Evolutionary conservation across 2,113 vertebrate species (phyloP), one percentile per base, ranked within the genome.

Genomic region (Apus apus): DNA sequence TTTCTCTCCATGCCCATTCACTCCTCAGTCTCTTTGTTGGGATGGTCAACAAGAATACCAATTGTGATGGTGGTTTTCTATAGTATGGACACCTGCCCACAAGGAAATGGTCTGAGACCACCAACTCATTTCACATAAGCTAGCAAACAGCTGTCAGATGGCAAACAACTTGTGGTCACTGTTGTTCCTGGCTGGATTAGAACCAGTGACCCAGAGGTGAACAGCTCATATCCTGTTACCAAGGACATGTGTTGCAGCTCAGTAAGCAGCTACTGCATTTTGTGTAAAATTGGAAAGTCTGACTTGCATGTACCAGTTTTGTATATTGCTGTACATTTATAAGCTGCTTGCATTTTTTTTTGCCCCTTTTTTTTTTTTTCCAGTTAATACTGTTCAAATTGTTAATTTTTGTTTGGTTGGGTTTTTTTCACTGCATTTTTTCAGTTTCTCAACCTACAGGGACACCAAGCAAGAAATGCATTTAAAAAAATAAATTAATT

Each of bases 121-220:
- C 95, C 82, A 93, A 88, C 85, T 94, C 82, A 88, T 92, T 96
- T 90, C 79, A 84, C 57, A 50, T 90, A 88, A 93, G 48, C 93
- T 93, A 86, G 60, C 83, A 93, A 94, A 93, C 94, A 97, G 95
- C 94, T 96, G 94, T 96, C 93, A 90, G 83, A 95, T 90, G 90
- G 96, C 96, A 96, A 96, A 97, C 94, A 97, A 96, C 65, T 96
- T 84, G 68, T 93, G 92, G 90, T 92, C 90, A 92, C 85, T 93
- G 50, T 96, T 95, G 88, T 97, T 96, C 68, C 90, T 90, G 92
- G 79, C 86, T 94, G 94, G 94, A 84, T 97, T 97, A 96, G 90
- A 65, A 86, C 65, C 12, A 15, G 76, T 95, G 95, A 96, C 90
- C 93, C 79, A 88, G 92, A 92, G 95, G 94, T 96, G 95, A 97